Evolutionary conservation across 2,888 invertebrate species (phyloP).

Genomic region (Apoderus coryli): DNA sequence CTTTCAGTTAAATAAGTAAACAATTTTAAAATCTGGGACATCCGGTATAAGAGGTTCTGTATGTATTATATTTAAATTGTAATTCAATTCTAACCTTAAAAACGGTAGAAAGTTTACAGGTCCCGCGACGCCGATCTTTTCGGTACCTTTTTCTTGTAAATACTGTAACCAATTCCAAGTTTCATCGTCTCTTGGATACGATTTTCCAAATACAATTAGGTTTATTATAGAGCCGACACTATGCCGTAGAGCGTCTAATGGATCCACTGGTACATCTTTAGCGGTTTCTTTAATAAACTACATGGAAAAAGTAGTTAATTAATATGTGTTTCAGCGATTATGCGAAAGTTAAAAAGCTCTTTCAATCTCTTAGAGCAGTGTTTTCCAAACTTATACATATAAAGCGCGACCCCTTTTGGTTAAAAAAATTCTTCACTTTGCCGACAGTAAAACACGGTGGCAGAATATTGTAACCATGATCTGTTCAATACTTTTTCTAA

Average conservation of each 20-base stretch:
- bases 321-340: too few species aligned
- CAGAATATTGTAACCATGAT: too few species aligned
- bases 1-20: too few species aligned
- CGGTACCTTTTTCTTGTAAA: slow-evolving; percentile 71
- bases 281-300: slow-evolving; percentile 14
- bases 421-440: too few species aligned
- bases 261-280: slow-evolving; percentile 31
- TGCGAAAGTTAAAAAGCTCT: too few species aligned
- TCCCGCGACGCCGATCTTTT: slow-evolving; percentile 69
- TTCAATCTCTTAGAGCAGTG: neutral
- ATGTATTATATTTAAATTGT: too few species aligned
- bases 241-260: slow-evolving; percentile 44
- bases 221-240: slow-evolving; percentile 65
- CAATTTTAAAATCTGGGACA: too few species aligned
- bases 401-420: too few species aligned
- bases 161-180: slow-evolving; percentile 65
- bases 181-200: slow-evolving; percentile 50
- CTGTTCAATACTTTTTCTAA: too few species aligned
- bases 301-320: slow-evolving; percentile 8
- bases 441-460: too few species aligned
- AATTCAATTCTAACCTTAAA: too few species aligned
- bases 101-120: slow-evolving; percentile 71
- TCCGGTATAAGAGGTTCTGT: too few species aligned
- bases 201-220: slow-evolving; percentile 61
- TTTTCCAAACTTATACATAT: slow-evolving; percentile 9